Percentiles rank a stretch among this genome's conserved stretches.
Conservation (phyloP, 1,140 invertebrate species). For the Campoletis sonorensis region DNA sequence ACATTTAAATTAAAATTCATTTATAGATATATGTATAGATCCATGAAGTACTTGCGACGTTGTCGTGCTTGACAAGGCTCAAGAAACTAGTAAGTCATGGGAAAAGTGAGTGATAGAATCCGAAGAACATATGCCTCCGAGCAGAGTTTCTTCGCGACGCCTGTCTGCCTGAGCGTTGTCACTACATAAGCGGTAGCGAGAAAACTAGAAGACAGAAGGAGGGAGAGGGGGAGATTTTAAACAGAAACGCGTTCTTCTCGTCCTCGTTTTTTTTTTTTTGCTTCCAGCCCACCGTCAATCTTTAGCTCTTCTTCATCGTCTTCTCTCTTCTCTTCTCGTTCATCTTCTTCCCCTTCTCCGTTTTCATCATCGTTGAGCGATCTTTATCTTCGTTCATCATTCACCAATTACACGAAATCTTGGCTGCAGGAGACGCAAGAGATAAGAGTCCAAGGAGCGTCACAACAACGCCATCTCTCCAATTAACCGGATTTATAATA, state of each 20-base stretch:
- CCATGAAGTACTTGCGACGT: slow-evolving; percentile 18
- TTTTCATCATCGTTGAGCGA: background rate
- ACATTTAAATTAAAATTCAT: no score
- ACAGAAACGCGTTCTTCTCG: background rate
- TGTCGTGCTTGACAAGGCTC: slow-evolving; percentile 54
- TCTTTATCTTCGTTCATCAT: slow-evolving; percentile 1
- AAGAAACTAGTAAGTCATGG: slow-evolving; percentile 25
- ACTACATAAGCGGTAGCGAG: slow-evolving; percentile 45
- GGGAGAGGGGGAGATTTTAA: no score
- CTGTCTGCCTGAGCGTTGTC: slow-evolving; percentile 63
- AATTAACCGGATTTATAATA: slow-evolving; percentile 33
- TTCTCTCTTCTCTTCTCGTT: background rate
- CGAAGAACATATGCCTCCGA: slow-evolving; percentile 8
- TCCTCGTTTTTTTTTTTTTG: background rate
- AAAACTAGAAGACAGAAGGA: background rate
- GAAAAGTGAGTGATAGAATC: slow-evolving; percentile 5
- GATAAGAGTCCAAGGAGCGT: slow-evolving; percentile 11
- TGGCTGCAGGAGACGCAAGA: background rate
- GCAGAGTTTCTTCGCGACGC: slow-evolving; percentile 45
- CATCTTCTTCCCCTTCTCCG: background rate
- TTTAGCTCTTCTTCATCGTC: background rate
- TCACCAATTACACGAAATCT: background rate
- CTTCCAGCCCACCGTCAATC: background rate
- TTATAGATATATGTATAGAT: no score
- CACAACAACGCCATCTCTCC: background rate